Conservation (phyloP, 2,888 invertebrate genomes). For the Aphrophora alni region DNA sequence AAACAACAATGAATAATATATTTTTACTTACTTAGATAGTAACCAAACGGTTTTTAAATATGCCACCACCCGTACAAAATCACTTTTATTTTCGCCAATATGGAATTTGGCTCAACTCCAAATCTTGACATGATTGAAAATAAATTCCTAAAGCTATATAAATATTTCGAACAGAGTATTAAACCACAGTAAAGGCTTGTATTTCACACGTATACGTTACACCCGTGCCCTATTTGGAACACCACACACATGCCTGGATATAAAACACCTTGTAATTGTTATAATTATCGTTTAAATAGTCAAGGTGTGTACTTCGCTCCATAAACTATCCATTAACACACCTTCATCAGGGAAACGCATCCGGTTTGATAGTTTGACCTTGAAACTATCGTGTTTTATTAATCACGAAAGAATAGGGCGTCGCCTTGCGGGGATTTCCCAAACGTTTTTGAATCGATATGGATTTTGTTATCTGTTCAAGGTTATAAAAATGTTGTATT, state of each 20-base stretch:
- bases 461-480: no score
- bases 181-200: not conserved
- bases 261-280: not conserved
- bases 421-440: not conserved
- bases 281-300: not conserved
- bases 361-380: not conserved
- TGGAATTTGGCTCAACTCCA: not conserved
- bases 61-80: not conserved
- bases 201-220: no score
- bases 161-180: not conserved
- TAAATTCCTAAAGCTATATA: not conserved
- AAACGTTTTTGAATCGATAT: not conserved
- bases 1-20: no score
- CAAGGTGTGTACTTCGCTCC: not conserved
- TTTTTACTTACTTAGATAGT: no score
- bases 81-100: not conserved
- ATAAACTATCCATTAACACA: not conserved
- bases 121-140: not conserved
- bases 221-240: not conserved
- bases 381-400: not conserved
- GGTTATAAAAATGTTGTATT: no score
- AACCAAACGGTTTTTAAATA: no score
- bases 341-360: not conserved
- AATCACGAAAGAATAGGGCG: not conserved
- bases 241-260: not conserved